Evolutionary conservation across 2,888 invertebrate species (phyloP).

Genomic region (Stenotaenia linearis): DNA sequence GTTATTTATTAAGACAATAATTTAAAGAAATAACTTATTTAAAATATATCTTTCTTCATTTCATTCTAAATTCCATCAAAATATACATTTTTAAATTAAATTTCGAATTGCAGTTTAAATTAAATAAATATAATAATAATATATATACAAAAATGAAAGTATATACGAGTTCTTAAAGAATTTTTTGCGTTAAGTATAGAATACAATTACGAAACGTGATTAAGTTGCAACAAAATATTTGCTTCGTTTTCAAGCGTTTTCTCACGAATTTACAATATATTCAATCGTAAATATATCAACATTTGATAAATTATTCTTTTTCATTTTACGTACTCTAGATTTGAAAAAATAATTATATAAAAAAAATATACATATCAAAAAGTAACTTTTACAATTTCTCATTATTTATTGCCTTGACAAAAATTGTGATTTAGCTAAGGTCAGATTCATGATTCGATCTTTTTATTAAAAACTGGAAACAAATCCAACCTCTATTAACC

Average conservation of each 20-base stretch:
- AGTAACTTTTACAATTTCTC: background rate
- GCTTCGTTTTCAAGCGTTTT: background rate
- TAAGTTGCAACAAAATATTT: background rate
- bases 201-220: background rate
- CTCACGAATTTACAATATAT: background rate
- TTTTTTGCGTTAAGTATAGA: background rate
- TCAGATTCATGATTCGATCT: constrained; percentile 21
- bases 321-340: constrained; percentile 1
- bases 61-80: background rate
- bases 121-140: background rate
- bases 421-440: background rate
- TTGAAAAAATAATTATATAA: background rate
- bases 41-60: constrained; percentile 1
- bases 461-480: background rate
- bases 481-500: constrained; percentile 7
- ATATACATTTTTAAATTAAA: background rate
- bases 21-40: background rate
- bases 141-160: background rate
- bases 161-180: background rate
- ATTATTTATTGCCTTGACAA: background rate
- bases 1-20: background rate
- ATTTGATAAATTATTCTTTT: background rate
- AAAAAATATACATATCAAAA: constrained; percentile 14
- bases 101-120: background rate
- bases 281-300: background rate